Evolutionary conservation across 2,888 invertebrate species (phyloP).

Genomic region (Phyllotreta cruciferae): DNA sequence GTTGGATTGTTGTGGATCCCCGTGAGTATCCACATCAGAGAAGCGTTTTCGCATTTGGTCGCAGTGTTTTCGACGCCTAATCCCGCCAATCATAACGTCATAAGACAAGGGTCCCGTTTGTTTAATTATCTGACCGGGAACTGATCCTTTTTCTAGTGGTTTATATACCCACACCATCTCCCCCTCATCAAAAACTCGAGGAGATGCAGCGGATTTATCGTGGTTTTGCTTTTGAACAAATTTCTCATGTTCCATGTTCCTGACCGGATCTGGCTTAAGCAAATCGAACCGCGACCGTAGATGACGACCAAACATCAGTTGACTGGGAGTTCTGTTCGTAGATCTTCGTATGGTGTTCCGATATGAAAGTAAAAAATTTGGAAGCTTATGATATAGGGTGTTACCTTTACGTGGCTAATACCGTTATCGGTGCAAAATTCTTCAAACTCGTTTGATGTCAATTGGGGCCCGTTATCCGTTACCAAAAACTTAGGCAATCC

Average conservation of each 20-base stretch:
- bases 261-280: constrained; percentile 14
- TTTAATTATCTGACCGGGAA: background rate
- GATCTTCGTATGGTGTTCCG: constrained; percentile 15
- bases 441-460: constrained; percentile 43
- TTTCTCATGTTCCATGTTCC: too few species aligned
- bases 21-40: too few species aligned
- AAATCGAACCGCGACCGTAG: constrained; percentile 6
- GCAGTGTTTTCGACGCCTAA: background rate
- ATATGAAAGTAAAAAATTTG: constrained; percentile 1
- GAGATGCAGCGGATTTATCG: background rate
- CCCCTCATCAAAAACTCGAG: background rate
- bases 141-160: background rate
- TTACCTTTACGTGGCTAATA: constrained; percentile 26
- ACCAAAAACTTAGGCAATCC: constrained; percentile 46
- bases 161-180: background rate
- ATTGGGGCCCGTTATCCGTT: constrained; percentile 46
- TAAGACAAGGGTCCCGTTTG: background rate
- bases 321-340: constrained; percentile 6
- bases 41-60: background rate
- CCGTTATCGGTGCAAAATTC: constrained; percentile 25
- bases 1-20: too few species aligned
- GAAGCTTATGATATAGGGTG: constrained; percentile 27
- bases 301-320: constrained; percentile 17
- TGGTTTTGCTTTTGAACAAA: constrained; percentile 8
- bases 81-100: background rate